A percentile compares a stretch with the other conserved stretches of the same genome.
These are phyloP conservation scores for Pandemis corylana DNA, from an alignment of 2,888 invertebrate genomes.

Conservation along the genomic window DNA sequence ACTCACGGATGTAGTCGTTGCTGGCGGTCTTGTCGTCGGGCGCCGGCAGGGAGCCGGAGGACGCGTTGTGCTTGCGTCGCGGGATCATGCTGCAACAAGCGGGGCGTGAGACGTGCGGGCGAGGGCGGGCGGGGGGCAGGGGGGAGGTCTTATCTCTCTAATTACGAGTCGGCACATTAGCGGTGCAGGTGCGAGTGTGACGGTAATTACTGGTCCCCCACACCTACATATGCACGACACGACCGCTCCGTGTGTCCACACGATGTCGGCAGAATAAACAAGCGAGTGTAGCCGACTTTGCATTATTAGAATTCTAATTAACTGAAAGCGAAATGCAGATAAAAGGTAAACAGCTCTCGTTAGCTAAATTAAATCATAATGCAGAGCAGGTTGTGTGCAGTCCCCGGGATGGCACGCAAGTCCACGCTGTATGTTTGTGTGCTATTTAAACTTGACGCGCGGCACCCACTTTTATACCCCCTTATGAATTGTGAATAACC, in stretches of 20 bases:
- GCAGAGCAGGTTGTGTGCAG: no score
- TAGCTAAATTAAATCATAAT: no score
- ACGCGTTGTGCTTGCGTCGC: conserved; percentile 79
- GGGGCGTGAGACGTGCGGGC: not conserved
- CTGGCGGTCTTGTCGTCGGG: conserved; percentile 81
- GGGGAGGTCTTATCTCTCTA: conserved; percentile 20
- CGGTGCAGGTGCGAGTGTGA: conserved; percentile 18
- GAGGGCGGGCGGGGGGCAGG: not conserved
- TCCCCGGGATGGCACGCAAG: no score
- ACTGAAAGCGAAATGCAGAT: not conserved
- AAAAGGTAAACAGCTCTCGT: no score
- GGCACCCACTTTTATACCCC: no score
- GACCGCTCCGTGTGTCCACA: not conserved
- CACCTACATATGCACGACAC: not conserved
- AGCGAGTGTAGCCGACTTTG: not conserved
- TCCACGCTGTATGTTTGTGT: no score
- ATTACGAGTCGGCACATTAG: conserved; percentile 9
- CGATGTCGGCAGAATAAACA: conserved; percentile 17
- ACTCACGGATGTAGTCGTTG: conserved; percentile 80
- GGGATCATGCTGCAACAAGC: conserved; percentile 73
- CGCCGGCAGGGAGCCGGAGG: conserved; percentile 77
- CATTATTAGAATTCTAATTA: not conserved
- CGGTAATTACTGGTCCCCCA: conserved; percentile 5
- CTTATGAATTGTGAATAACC: no score
- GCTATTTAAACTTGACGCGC: no score